Evolutionary conservation across 2,797 vertebrate genomes (phyloP).

Genomic region (Helostoma temminkii): DNA sequence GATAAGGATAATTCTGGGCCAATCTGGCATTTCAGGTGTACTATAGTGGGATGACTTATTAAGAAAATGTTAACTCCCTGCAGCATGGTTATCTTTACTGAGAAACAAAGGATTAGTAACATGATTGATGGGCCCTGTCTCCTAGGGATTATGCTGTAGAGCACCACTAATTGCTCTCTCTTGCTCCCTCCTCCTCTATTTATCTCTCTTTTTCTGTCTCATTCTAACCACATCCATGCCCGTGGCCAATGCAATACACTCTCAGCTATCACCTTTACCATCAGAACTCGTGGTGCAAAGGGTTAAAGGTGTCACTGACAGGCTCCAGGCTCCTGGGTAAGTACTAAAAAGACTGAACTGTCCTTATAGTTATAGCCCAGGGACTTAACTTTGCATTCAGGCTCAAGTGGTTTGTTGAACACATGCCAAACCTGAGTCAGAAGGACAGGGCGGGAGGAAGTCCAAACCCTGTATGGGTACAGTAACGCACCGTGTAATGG

Average conservation of each 20-base stretch:
- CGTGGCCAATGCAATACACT: slow-evolving; percentile 56
- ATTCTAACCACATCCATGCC: slow-evolving; percentile 61
- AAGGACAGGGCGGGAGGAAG: slow-evolving; percentile 57
- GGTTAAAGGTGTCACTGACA: slow-evolving; percentile 54
- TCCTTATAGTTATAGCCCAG: slow-evolving; percentile 65
- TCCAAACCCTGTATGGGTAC: slow-evolving; percentile 57
- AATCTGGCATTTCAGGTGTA: slow-evolving; percentile 74
- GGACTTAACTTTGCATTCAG: slow-evolving; percentile 76
- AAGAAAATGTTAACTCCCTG: slow-evolving; percentile 81
- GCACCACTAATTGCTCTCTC: slow-evolving; percentile 77
- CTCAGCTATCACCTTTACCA: slow-evolving; percentile 66
- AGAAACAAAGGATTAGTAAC: slow-evolving; percentile 81
- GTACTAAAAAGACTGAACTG: slow-evolving; percentile 58
- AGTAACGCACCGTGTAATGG: slow-evolving; percentile 78
- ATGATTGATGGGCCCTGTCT: slow-evolving; percentile 83
- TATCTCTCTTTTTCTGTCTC: slow-evolving; percentile 64
- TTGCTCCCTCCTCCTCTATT: slow-evolving; percentile 68
- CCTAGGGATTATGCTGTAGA: slow-evolving; percentile 77
- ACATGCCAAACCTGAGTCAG: slow-evolving; percentile 68
- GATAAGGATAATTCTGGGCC: slow-evolving; percentile 75
- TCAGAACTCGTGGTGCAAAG: slow-evolving; percentile 39
- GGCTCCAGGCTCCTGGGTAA: slow-evolving; percentile 35
- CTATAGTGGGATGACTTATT: slow-evolving; percentile 76
- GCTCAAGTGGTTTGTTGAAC: slow-evolving; percentile 81
- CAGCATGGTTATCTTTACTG: slow-evolving; percentile 81